Evolutionary conservation across 2,797 vertebrate species (phyloP).

Genomic region (Coilia nasus): DNA sequence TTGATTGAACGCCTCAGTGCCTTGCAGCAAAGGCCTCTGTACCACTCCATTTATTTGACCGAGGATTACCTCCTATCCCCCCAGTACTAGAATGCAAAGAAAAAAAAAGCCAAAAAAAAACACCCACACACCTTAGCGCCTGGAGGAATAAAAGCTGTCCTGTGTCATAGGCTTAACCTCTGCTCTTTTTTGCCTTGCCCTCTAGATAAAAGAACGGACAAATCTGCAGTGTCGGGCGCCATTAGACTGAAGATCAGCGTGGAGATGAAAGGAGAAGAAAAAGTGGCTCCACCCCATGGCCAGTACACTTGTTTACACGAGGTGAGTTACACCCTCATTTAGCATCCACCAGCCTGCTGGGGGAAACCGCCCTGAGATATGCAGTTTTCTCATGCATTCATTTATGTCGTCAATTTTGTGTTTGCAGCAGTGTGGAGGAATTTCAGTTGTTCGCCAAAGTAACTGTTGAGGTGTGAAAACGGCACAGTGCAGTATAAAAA

Average conservation of each 20-base stretch:
- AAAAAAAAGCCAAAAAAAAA: background rate
- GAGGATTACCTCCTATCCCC: background rate
- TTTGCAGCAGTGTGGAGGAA: background rate
- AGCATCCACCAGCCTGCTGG: slow-evolving; percentile 2
- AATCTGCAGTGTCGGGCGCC: slow-evolving; percentile 95
- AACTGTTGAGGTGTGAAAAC: background rate
- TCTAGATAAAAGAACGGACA: slow-evolving; percentile 95
- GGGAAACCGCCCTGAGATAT: background rate
- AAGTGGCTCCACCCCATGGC: slow-evolving; percentile 93
- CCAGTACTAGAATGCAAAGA: background rate
- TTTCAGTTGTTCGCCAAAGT: background rate
- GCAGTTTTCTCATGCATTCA: background rate
- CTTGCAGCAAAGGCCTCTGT: background rate
- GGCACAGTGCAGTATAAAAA: background rate
- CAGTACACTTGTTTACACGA: slow-evolving; percentile 98
- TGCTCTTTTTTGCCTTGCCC: background rate
- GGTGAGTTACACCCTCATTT: slow-evolving; percentile 68
- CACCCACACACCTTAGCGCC: background rate
- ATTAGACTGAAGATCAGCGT: slow-evolving; percentile 96
- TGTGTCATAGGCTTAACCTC: background rate
- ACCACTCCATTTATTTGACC: slow-evolving; percentile 1
- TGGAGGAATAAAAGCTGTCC: background rate
- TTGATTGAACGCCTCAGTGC: background rate
- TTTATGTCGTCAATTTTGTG: background rate
- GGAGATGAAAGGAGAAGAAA: slow-evolving; percentile 97